A percentile compares a stretch with the other conserved stretches of the same genome.
Conservation (phyloP, 2,888 invertebrate species). For the Plebejus argus region DNA sequence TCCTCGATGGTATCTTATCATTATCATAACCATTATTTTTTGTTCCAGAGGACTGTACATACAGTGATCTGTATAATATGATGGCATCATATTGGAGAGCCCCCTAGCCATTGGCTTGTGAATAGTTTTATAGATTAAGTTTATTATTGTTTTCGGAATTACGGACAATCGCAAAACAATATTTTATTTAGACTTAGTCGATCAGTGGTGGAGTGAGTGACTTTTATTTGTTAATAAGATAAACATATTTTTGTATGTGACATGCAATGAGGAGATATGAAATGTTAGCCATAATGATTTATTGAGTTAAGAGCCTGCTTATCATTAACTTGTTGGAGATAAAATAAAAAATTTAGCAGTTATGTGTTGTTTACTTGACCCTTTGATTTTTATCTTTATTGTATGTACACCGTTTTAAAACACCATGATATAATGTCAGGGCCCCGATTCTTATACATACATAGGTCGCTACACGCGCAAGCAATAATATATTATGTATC, state of each 20-base stretch:
- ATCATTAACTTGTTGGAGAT: constrained; percentile 77
- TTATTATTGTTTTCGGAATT: constrained; percentile 61
- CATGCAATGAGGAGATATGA: constrained; percentile 61
- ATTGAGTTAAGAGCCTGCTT: constrained; percentile 70
- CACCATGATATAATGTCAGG: too few relatives aligned
- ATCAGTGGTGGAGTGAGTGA: constrained; percentile 70
- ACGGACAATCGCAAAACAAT: constrained; percentile 56
- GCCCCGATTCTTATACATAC: too few relatives aligned
- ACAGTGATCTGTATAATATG: constrained; percentile 60
- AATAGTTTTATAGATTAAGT: constrained; percentile 59
- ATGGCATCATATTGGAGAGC: constrained; percentile 68
- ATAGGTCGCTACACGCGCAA: too few relatives aligned
- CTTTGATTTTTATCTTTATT: neutral
- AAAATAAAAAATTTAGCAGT: constrained; percentile 70
- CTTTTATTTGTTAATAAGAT: constrained; percentile 73
- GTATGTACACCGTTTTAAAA: too few relatives aligned
- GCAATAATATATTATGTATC: too few relatives aligned
- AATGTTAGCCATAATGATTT: constrained; percentile 70
- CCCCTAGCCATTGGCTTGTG: constrained; percentile 63
- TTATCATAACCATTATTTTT: constrained; percentile 40
- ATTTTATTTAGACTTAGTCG: constrained; percentile 65
- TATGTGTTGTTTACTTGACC: constrained; percentile 24
- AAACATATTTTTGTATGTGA: constrained; percentile 76
- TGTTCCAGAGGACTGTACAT: constrained; percentile 62
- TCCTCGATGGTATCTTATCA: too few relatives aligned